Evolutionary conservation across 1,140 invertebrate species (phyloP).

Genomic region (Halyomorpha halys): DNA sequence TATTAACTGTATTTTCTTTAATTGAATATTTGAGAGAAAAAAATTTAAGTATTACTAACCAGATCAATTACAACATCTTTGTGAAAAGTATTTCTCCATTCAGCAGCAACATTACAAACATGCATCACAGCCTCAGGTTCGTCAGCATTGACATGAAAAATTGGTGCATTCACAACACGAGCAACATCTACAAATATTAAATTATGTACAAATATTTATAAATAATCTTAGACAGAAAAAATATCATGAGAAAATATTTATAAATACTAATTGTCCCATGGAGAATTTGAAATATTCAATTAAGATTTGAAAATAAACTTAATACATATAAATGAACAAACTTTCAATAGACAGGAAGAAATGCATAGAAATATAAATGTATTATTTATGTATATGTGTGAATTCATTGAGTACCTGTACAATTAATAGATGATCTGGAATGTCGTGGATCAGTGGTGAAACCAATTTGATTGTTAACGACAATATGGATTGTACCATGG

Average conservation of each 20-base stretch:
- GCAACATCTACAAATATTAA: conserved; percentile 67
- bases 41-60: conserved; percentile 37
- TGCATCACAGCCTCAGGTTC: conserved; percentile 98
- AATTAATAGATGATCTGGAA: conserved; percentile 94
- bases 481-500: conserved; percentile 97
- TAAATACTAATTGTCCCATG: neutral
- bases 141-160: conserved; percentile 99
- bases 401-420: conserved; percentile 54
- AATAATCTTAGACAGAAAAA: neutral
- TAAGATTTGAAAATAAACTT: too few species aligned
- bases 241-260: neutral
- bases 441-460: conserved; percentile 97
- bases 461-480: conserved; percentile 97
- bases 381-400: too few species aligned
- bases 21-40: neutral
- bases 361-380: too few species aligned
- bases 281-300: too few species aligned
- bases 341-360: too few species aligned
- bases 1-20: too few species aligned
- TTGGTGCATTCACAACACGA: conserved; percentile 95
- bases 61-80: conserved; percentile 97
- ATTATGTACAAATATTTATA: neutral
- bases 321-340: too few species aligned
- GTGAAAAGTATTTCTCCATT: conserved; percentile 95
- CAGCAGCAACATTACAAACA: conserved; percentile 95